Percentiles rank a stretch among this genome's conserved stretches.
Conservation (phyloP, 2,888 invertebrate genomes). For the Teleiodes luculella region DNA sequence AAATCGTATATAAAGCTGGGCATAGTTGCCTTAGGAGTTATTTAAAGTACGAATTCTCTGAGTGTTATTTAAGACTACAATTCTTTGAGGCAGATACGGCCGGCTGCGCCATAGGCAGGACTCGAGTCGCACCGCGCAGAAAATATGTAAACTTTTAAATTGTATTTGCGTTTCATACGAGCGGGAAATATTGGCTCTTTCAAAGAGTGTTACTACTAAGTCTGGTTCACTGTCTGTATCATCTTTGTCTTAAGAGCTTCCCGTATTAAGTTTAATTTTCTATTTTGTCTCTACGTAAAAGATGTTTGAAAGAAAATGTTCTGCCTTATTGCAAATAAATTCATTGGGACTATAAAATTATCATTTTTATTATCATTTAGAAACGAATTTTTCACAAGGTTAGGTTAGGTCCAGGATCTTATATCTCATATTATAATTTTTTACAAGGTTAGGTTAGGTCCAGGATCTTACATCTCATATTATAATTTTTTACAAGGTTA, state of each 20-base stretch:
- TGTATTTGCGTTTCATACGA: conserved; percentile 75
- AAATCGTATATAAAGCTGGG: no score
- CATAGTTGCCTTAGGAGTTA: neutral
- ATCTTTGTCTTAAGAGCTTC: conserved; percentile 14
- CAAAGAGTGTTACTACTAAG: conserved; percentile 39
- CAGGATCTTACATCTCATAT: no score
- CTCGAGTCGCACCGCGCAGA: conserved; percentile 51
- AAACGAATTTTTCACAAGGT: no score
- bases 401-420: no score
- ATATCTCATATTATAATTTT: no score
- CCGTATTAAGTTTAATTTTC: neutral
- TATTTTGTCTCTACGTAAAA: neutral
- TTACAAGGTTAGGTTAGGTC: no score
- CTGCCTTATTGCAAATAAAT: no score
- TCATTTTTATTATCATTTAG: no score
- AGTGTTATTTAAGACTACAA: neutral
- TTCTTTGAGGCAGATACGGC: neutral
- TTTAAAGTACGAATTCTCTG: no score
- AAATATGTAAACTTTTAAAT: conserved; percentile 76
- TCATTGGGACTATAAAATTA: no score
- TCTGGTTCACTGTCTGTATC: conserved; percentile 17
- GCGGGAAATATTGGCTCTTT: conserved; percentile 66
- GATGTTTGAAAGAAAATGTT: neutral
- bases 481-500: no score
- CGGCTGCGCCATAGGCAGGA: conserved; percentile 51